Percentiles rank a stretch among this genome's conserved stretches.
Conservation (phyloP, 1,140 invertebrate species). For the Trichonephila clavipes region DNA sequence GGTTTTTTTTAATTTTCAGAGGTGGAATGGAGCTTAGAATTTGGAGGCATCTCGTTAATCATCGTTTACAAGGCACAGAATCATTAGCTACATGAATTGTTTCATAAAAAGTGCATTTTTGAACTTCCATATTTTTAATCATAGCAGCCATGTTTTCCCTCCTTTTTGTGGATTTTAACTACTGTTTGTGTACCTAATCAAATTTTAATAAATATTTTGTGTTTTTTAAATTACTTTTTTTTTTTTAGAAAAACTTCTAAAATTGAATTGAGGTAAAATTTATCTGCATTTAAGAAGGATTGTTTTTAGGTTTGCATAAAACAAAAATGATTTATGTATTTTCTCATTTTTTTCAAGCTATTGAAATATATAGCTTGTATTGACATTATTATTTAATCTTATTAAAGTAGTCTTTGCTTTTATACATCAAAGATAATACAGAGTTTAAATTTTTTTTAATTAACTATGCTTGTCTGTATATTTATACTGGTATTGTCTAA, state of each 20-base stretch:
- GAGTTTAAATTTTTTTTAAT: no score
- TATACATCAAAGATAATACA: no score
- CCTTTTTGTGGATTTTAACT: conserved; percentile 56
- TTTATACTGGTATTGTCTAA: no score
- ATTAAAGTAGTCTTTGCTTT: no score
- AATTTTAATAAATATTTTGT: conserved; percentile 56
- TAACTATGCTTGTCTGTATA: no score
- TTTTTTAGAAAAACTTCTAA: not conserved
- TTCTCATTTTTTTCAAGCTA: no score
- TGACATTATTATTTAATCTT: no score
- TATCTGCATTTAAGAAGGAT: no score
- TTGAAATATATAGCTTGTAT: no score
- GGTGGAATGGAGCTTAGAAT: conserved; percentile 84
- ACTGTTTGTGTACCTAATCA: conserved; percentile 51
- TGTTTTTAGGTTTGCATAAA: no score
- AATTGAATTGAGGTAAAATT: no score
- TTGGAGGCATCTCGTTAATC: conserved; percentile 83
- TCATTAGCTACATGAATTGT: conserved; percentile 24
- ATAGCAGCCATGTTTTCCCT: conserved; percentile 48
- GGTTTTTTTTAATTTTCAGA: conserved; percentile 79
- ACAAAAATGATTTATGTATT: no score
- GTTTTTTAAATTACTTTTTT: not conserved
- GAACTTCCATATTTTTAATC: conserved; percentile 11
- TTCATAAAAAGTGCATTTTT: conserved; percentile 25
- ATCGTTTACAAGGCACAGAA: conserved; percentile 16